A percentile compares a stretch with the other conserved stretches of the same genome.
These are phyloP conservation scores for Drosophila rufa DNA, from an alignment of 1,140 invertebrate genomes.

Conservation along the genomic window DNA sequence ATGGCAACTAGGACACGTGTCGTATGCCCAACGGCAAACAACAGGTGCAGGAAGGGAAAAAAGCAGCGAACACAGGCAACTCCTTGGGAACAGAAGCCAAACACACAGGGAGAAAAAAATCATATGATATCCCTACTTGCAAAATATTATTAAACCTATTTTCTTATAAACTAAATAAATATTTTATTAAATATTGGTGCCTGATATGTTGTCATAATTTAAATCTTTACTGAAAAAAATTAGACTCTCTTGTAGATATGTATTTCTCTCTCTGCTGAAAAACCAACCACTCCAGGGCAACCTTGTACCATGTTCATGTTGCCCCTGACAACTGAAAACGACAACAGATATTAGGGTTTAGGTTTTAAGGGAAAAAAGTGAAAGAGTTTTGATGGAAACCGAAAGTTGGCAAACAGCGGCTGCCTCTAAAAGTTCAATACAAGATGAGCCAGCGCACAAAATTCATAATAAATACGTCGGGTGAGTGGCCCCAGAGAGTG, in stretches of 20 bases:
- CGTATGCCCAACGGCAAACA: slow-evolving; percentile 45
- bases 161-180: neutral
- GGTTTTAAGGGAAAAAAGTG: slow-evolving; percentile 50
- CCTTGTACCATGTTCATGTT: slow-evolving; percentile 41
- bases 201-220: no score
- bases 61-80: slow-evolving; percentile 7
- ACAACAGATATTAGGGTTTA: slow-evolving; percentile 62
- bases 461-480: slow-evolving; percentile 76
- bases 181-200: neutral
- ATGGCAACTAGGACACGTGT: slow-evolving; percentile 51
- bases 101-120: slow-evolving; percentile 1
- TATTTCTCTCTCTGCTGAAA: slow-evolving; percentile 5
- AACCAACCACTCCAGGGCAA: slow-evolving; percentile 52
- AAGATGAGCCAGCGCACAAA: slow-evolving; percentile 72
- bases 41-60: slow-evolving; percentile 63
- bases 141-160: neutral
- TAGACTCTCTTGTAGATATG: no score
- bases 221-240: no score
- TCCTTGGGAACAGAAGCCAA: slow-evolving; percentile 39
- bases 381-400: slow-evolving; percentile 62
- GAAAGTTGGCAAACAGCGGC: slow-evolving; percentile 36
- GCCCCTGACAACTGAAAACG: slow-evolving; percentile 52
- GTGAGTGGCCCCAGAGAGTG: slow-evolving; percentile 21
- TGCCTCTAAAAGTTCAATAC: neutral
- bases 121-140: no score